Conservation (phyloP, 2,113 vertebrate genomes). For the Pantherophis guttatus region DNA sequence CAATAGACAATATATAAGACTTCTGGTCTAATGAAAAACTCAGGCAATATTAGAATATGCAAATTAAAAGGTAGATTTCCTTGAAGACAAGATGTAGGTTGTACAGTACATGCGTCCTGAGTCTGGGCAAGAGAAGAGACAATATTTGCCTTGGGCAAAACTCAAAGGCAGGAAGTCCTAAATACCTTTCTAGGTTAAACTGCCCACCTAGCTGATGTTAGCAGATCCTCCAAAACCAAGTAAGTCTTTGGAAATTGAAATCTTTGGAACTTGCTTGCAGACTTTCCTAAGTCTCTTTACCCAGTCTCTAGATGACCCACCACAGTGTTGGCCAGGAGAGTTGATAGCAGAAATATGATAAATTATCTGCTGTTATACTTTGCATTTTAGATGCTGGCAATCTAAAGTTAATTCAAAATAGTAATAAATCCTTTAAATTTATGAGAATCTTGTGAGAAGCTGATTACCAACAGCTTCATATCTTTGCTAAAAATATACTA, state of each 20-base stretch:
- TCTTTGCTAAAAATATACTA: neutral
- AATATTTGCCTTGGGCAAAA: neutral
- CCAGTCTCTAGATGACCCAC: conserved; percentile 58
- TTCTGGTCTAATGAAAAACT: neutral
- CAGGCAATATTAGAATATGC: neutral
- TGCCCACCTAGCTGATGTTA: neutral
- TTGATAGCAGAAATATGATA: conserved; percentile 30
- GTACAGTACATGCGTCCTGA: neutral
- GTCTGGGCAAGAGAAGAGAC: neutral
- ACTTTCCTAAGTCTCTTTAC: conserved; percentile 78
- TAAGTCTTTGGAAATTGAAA: conserved; percentile 60
- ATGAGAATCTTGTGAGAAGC: conserved; percentile 22
- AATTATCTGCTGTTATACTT: conserved; percentile 27
- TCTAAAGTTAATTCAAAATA: conserved; percentile 35
- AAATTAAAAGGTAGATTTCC: neutral
- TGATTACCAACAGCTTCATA: neutral
- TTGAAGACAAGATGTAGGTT: neutral
- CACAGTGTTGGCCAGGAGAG: conserved; percentile 42
- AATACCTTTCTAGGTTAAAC: neutral
- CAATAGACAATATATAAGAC: neutral
- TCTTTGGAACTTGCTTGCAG: conserved; percentile 82
- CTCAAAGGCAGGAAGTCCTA: neutral
- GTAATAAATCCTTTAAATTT: conserved; percentile 26
- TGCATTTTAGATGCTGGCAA: conserved; percentile 29
- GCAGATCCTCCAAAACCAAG: neutral